phyloP scores from a whole-genome alignment of 2,797 vertebrate species.

The Pristis pectinata region DNA sequence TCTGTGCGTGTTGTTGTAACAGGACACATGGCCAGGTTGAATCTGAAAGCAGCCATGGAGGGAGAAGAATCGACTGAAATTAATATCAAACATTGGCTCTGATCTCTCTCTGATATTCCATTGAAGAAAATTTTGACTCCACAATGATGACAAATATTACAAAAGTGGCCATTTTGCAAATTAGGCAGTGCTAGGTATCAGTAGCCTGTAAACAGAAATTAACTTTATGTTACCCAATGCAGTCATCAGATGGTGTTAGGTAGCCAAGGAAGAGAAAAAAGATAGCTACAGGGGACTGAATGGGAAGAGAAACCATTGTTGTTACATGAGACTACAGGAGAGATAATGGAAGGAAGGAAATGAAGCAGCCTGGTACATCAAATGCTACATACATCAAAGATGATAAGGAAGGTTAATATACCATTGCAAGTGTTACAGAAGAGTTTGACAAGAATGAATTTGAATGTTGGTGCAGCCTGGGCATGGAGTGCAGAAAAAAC shows the following conservation, averaged over 20 bases:
- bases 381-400: background rate
- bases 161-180: background rate
- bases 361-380: background rate
- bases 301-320: background rate
- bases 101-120: too few species aligned
- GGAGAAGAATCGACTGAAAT: background rate
- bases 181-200: background rate
- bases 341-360: background rate
- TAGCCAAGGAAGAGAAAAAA: background rate
- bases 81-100: too few species aligned
- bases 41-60: background rate
- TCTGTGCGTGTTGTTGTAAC: too few species aligned
- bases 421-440: too few species aligned
- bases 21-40: too few species aligned
- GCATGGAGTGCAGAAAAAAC: background rate
- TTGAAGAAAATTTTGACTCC: background rate
- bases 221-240: background rate
- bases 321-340: background rate
- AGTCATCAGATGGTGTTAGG: background rate
- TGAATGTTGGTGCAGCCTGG: background rate
- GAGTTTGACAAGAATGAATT: background rate
- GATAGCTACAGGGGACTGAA: background rate
- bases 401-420: background rate
- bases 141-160: background rate
- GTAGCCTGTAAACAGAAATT: background rate